Conservation (phyloP, 1,140 invertebrate species). For the Phocides pigmalion region DNA sequence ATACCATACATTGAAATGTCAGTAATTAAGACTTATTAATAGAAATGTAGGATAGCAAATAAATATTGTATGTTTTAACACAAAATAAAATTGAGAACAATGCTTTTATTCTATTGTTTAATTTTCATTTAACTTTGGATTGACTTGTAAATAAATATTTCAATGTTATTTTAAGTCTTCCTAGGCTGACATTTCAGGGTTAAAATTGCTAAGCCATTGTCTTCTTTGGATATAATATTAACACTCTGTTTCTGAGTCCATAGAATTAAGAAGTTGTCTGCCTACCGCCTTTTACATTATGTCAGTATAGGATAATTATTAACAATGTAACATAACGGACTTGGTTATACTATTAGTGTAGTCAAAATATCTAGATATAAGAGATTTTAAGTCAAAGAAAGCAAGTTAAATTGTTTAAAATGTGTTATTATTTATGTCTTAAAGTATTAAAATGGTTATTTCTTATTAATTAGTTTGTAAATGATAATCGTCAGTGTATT, state of each 20-base stretch:
- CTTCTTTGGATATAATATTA: conserved; percentile 35
- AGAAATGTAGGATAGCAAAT: conserved; percentile 12
- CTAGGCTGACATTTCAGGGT: conserved; percentile 20
- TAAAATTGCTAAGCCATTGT: conserved; percentile 33
- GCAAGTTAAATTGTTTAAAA: conserved; percentile 83
- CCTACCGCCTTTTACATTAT: conserved; percentile 82
- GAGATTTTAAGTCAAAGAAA: conserved; percentile 83
- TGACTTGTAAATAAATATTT: conserved; percentile 15
- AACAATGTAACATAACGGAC: conserved; percentile 79
- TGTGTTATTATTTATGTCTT: conserved; percentile 84
- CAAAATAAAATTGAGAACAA: not conserved
- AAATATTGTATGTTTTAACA: conserved; percentile 5
- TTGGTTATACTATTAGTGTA: conserved; percentile 82
- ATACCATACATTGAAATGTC: conserved; percentile 26
- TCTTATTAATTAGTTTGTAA: conserved; percentile 84
- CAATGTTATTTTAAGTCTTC: conserved; percentile 29
- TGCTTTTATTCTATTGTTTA: conserved; percentile 9
- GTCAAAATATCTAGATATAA: conserved; percentile 77
- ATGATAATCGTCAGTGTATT: conserved; percentile 73
- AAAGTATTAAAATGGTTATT: conserved; percentile 84
- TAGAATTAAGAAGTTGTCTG: conserved; percentile 78
- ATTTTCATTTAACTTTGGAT: conserved; percentile 12
- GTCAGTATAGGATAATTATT: conserved; percentile 78
- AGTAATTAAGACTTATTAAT: conserved; percentile 27
- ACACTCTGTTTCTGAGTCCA: conserved; percentile 79